phyloP scores from a whole-genome alignment of 2,113 vertebrate genomes.

The Speoplatyrhinus poulsoni region DNA sequence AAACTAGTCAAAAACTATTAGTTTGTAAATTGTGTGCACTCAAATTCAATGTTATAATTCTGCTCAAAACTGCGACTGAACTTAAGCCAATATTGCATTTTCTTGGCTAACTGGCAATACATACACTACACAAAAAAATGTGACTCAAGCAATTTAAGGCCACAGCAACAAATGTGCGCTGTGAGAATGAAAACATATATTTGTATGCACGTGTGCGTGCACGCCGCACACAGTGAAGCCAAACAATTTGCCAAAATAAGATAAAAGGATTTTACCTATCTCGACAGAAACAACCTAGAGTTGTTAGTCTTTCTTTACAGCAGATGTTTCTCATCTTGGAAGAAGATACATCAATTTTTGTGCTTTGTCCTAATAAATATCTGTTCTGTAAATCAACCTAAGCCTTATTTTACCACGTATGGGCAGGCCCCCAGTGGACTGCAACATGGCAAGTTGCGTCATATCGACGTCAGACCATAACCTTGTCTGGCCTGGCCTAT shows the following conservation, averaged over 20 bases:
- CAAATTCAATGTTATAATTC: background rate
- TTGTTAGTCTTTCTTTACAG: conserved; percentile 59
- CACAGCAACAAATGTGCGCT: conserved; percentile 2
- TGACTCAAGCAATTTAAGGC: conserved; percentile 11
- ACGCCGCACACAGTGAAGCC: background rate
- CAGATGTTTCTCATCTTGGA: conserved; percentile 61
- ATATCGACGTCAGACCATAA: conserved; percentile 37
- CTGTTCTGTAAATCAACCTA: conserved; percentile 53
- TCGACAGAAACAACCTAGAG: conserved; percentile 34
- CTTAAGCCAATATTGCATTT: background rate
- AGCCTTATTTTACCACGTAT: conserved; percentile 41
- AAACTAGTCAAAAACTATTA: too few species aligned
- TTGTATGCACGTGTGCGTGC: background rate
- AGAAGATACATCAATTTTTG: conserved; percentile 41
- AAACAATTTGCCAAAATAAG: background rate
- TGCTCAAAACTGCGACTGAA: background rate
- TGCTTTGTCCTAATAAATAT: conserved; percentile 46
- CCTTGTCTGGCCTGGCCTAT: conserved; percentile 38
- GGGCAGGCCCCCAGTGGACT: conserved; percentile 36
- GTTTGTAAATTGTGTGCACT: too few species aligned
- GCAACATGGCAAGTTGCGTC: conserved; percentile 26
- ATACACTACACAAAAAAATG: conserved; percentile 15
- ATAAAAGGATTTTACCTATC: conserved; percentile 18
- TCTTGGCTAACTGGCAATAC: background rate
- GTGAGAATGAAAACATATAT: conserved; percentile 11